These are phyloP conservation scores for Thereva unica DNA, from an alignment of 2,888 invertebrate species.

Conservation along the genomic window DNA sequence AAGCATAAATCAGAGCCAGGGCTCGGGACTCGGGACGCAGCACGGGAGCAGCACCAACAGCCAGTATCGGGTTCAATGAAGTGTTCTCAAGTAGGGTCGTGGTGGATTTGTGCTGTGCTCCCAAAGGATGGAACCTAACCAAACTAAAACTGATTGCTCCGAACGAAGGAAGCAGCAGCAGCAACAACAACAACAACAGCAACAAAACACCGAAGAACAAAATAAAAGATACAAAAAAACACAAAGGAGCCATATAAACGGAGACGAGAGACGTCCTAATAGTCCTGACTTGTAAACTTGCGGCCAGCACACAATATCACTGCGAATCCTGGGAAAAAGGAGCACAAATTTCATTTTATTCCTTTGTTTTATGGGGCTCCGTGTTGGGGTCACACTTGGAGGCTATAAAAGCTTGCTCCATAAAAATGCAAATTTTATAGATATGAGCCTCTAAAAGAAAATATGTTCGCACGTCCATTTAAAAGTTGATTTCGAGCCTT, in stretches of 20 bases:
- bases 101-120: not conserved
- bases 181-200: conserved; percentile 22
- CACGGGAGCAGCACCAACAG: not conserved
- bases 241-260: not conserved
- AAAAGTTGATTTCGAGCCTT: conserved; percentile 20
- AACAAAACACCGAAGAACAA: conserved; percentile 1
- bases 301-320: conserved; percentile 11
- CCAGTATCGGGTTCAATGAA: conserved; percentile 13
- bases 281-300: conserved; percentile 28
- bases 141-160: conserved; percentile 1
- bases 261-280: not conserved
- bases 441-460: conserved; percentile 35
- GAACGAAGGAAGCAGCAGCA: conserved; percentile 1
- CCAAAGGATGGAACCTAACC: conserved; percentile 3
- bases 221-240: conserved; percentile 13
- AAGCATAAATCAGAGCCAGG: conserved; percentile 26
- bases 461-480: conserved; percentile 34
- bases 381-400: conserved; percentile 23
- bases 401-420: conserved; percentile 23
- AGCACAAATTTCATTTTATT: conserved; percentile 26
- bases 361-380: conserved; percentile 22
- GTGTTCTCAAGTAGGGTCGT: conserved; percentile 18
- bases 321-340: conserved; percentile 13
- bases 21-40: conserved; percentile 15
- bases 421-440: conserved; percentile 36